Percentiles rank a stretch among this genome's conserved stretches.
These are phyloP conservation scores for Coilia nasus DNA, from an alignment of 2,797 vertebrate genomes.

Conservation along the genomic window DNA sequence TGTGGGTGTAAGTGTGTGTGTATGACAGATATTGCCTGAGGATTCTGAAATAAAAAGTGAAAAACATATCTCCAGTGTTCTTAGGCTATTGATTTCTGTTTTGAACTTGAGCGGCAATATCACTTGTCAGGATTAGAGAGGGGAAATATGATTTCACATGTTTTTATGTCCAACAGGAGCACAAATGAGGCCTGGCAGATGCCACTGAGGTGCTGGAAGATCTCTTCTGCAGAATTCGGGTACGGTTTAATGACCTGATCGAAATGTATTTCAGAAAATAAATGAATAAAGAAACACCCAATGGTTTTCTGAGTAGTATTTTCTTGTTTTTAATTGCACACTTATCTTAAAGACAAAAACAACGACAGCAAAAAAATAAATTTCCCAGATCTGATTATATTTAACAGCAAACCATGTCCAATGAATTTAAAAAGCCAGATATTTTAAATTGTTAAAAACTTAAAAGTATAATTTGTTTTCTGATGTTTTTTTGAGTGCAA, in stretches of 20 bases:
- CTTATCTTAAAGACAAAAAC: neutral
- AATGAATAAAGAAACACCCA: neutral
- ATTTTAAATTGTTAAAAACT: neutral
- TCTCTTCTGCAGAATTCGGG: neutral
- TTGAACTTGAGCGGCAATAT: neutral
- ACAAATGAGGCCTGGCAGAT: neutral
- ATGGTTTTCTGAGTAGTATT: neutral
- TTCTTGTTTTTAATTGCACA: neutral
- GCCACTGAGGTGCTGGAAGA: neutral
- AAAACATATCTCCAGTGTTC: neutral
- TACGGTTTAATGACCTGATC: neutral
- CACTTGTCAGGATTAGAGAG: neutral
- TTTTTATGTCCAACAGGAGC: conserved; percentile 15
- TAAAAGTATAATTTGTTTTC: neutral
- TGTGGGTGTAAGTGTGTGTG: too few species aligned
- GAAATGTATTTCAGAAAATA: neutral
- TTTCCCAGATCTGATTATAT: conserved; percentile 12
- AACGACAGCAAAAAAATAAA: neutral
- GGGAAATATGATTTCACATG: conserved; percentile 5
- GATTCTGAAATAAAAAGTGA: neutral
- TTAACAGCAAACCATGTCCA: neutral
- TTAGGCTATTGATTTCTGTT: conserved; percentile 8
- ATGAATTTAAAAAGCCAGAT: neutral
- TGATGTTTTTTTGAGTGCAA: neutral
- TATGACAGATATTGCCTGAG: neutral